Conservation (phyloP, 2,113 vertebrate species). For the Furnarius figulus region DNA sequence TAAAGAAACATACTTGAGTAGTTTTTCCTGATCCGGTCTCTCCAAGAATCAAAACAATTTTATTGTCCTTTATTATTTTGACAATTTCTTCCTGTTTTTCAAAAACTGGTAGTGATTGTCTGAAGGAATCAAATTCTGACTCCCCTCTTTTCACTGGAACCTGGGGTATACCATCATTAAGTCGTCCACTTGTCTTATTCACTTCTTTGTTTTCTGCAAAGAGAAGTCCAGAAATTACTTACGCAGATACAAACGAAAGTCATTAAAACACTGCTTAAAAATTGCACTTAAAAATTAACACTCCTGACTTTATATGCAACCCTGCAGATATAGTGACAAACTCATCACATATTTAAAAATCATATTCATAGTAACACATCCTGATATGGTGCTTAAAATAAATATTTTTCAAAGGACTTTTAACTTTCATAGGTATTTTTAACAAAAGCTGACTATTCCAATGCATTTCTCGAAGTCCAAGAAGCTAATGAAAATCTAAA, state of each 20-base stretch:
- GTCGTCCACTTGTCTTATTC: constrained; percentile 81
- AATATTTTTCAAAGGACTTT: background rate
- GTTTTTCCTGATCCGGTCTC: constrained; percentile 98
- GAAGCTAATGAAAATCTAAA: background rate
- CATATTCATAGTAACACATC: rapidly evolving
- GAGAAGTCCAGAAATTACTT: background rate
- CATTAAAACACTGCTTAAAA: background rate
- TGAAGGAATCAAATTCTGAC: constrained; percentile 88
- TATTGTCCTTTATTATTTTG: constrained; percentile 85
- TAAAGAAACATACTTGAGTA: constrained; percentile 84
- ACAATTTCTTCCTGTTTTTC: constrained; percentile 88
- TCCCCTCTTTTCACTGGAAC: constrained; percentile 83
- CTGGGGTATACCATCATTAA: constrained; percentile 87
- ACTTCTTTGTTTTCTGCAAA: constrained; percentile 77
- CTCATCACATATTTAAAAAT: background rate
- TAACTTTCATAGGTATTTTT: background rate
- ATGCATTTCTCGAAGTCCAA: background rate
- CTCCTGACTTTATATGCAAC: background rate
- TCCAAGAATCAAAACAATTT: constrained; percentile 89
- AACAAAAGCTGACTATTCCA: background rate
- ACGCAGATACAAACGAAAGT: background rate
- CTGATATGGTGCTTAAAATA: background rate
- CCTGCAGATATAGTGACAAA: background rate
- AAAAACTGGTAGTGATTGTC: constrained; percentile 85
- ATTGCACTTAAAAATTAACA: background rate